Conservation (phyloP, 1,140 invertebrate genomes). For the Saccostrea echinata region DNA sequence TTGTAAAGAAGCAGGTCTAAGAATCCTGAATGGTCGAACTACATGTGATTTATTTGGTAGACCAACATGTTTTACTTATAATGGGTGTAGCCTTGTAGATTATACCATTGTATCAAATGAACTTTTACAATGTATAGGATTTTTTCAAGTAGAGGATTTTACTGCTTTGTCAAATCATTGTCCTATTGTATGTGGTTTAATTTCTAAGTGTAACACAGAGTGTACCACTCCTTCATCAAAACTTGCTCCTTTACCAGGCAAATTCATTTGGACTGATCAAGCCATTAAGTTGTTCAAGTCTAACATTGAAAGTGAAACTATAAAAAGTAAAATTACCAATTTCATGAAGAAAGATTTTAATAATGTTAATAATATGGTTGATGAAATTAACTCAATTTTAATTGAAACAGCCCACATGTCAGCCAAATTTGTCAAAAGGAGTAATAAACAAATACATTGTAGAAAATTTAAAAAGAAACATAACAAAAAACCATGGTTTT, state of each 20-base stretch:
- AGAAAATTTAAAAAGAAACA: not conserved
- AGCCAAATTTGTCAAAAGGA: not conserved
- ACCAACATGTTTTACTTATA: slow-evolving; percentile 41
- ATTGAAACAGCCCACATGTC: slow-evolving; percentile 21
- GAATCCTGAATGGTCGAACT: slow-evolving; percentile 42
- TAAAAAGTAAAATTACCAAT: not conserved
- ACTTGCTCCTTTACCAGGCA: slow-evolving; percentile 15
- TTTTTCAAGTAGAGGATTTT: slow-evolving; percentile 14
- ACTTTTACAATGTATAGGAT: slow-evolving; percentile 7
- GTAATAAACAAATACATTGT: no score
- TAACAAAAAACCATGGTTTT: slow-evolving; percentile 44
- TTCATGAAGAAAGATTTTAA: slow-evolving; percentile 10
- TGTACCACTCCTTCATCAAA: not conserved
- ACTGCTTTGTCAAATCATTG: slow-evolving; percentile 19
- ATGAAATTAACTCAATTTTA: slow-evolving; percentile 26
- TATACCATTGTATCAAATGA: slow-evolving; percentile 31
- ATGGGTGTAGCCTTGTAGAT: slow-evolving; percentile 43
- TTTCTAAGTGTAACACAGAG: not conserved
- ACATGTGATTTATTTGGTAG: slow-evolving; percentile 24
- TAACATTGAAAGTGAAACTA: not conserved
- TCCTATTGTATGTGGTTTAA: slow-evolving; percentile 9
- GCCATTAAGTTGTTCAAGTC: not conserved
- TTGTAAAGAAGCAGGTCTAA: slow-evolving; percentile 38
- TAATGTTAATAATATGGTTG: not conserved
- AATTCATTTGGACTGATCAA: slow-evolving; percentile 37